Evolutionary conservation across 2,797 vertebrate genomes (phyloP).

Genomic region (Pagetopsis macropterus): DNA sequence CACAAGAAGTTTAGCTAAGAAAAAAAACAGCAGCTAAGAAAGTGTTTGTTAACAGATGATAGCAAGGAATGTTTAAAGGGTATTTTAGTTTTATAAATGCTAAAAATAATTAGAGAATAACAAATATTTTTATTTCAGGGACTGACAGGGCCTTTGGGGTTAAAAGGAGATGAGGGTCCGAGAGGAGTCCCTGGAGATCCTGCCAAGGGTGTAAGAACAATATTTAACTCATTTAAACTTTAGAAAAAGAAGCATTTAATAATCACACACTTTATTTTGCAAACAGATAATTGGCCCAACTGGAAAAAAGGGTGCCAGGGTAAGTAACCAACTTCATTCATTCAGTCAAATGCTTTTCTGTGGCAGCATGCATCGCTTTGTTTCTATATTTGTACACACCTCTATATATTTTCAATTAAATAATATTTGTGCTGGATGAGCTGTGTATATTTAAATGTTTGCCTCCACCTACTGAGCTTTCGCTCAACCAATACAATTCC

Average conservation of each 20-base stretch:
- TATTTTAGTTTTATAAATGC: not conserved
- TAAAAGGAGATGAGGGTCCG: conserved; percentile 88
- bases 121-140: conserved; percentile 76
- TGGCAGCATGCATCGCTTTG: not conserved
- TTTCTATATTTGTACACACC: too few relatives aligned
- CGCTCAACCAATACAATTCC: not conserved
- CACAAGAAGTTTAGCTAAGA: conserved; percentile 11
- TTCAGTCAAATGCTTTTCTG: not conserved
- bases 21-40: not conserved
- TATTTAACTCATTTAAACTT: not conserved
- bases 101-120: not conserved
- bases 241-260: not conserved
- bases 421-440: not conserved
- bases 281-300: conserved; percentile 88
- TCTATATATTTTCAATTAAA: too few relatives aligned
- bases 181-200: conserved; percentile 87
- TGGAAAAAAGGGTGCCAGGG: conserved; percentile 89
- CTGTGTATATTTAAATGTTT: not conserved
- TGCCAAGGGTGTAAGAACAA: conserved; percentile 86
- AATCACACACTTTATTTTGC: conserved; percentile 22
- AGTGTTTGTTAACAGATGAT: not conserved
- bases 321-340: conserved; percentile 69
- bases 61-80: not conserved
- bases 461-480: not conserved
- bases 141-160: conserved; percentile 81